Conservation (phyloP, 2,888 invertebrate species). For the Hypomecis punctinalis region DNA sequence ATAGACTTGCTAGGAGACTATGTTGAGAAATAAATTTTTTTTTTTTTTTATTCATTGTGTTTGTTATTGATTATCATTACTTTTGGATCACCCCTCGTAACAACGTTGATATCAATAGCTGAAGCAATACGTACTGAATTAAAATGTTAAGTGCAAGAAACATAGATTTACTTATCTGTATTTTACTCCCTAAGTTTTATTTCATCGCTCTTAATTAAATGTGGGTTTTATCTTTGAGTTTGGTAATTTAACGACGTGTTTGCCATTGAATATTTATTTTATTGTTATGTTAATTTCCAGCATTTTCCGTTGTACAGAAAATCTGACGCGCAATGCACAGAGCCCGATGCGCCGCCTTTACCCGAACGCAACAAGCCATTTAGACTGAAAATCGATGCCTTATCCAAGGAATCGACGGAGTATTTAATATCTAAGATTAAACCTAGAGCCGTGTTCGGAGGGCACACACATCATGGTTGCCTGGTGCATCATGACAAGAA, state of each 20-base stretch:
- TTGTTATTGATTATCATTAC: too few relatives aligned
- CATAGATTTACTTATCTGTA: too few relatives aligned
- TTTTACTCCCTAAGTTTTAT: too few relatives aligned
- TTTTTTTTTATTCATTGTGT: too few relatives aligned
- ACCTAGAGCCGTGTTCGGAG: conserved; percentile 93
- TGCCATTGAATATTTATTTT: not conserved
- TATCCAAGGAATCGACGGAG: conserved; percentile 92
- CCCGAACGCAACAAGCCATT: conserved; percentile 89
- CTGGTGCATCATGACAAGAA: conserved; percentile 77
- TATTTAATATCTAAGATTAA: conserved; percentile 85
- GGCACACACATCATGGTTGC: conserved; percentile 98
- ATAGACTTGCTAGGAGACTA: too few relatives aligned
- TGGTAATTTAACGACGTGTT: not conserved
- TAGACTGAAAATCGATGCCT: conserved; percentile 92
- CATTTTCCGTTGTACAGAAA: conserved; percentile 97
- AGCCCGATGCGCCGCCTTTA: conserved; percentile 91
- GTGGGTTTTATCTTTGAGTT: too few relatives aligned
- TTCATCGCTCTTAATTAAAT: too few relatives aligned
- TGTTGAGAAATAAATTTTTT: too few relatives aligned
- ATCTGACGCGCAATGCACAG: conserved; percentile 93
- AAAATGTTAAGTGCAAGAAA: too few relatives aligned
- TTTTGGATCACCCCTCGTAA: too few relatives aligned
- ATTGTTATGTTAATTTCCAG: conserved; percentile 81
- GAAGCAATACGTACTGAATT: too few relatives aligned
- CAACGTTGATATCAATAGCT: too few relatives aligned